Base-by-base conservation (phyloP, 2,113 vertebrate genomes). In the Pluvialis apricaria region DNA sequence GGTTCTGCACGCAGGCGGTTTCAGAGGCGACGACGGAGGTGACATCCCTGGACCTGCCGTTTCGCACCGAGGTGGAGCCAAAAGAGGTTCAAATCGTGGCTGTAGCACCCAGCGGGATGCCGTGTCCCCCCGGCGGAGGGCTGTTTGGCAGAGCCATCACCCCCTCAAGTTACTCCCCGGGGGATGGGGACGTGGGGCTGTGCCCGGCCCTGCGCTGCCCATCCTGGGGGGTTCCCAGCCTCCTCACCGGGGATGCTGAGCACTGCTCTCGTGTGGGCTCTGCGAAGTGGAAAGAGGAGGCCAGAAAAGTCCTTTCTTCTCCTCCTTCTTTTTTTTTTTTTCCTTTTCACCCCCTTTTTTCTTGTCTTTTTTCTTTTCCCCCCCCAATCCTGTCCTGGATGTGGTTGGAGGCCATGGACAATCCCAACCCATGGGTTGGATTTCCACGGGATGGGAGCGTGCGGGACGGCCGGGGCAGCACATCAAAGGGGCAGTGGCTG, bases 401-500 rank as follows among this genome's bases (percentile, higher is more conserved):
- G 69, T 80, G 9, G 79, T 36, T 91, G 89, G 36, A 70, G 68
- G 70, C 51, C 5, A 1, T 36, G 71, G 84, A 4, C 20, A 65
- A 36, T 80, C 75, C 82, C 58, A 95, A 1, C 20, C 10, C 11
- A 2, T 5, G 29, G 81, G 82, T 79, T 94, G 90, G 55, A 81
- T 72, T 94, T 44, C 0, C 87, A 73, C 32, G 19, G 36, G 14
- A 38, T 1, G 0, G 69, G 38, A 82, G 24, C 1, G 0, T 9
- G 13, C 0, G 2, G 55, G 57, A n/a, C 2, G 0, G 28, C 45
- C 0, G 0, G 58, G 61, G n/a, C 51, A 91, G 73, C 32, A 47
- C 81, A 66, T 34, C 78, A 16, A 5, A 85, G 88, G 55, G 57
- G 9, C 78, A 38, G 38, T 14, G 85, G 24, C 66, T 51, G 87